These are phyloP conservation scores for Mesoclemmys tuberculata DNA, from an alignment of 2,113 vertebrate species.

Conservation along the genomic window DNA sequence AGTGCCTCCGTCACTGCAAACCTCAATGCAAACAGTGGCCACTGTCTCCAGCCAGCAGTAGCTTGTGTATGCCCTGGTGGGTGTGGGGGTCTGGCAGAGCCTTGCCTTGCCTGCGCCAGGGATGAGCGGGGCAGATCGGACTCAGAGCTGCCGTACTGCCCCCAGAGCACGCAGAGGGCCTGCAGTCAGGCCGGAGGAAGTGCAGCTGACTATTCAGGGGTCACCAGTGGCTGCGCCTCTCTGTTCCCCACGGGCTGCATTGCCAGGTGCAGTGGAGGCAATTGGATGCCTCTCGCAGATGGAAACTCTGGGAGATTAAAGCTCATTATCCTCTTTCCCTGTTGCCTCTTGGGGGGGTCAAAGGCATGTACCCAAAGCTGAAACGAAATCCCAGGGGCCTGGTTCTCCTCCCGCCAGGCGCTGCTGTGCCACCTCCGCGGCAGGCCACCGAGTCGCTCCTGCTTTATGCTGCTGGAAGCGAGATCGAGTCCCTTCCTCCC, in stretches of 20 bases:
- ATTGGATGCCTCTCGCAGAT: not conserved
- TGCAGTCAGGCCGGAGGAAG: not conserved
- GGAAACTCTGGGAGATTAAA: not conserved
- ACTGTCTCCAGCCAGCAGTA: not conserved
- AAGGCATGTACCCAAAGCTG: not conserved
- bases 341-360: not conserved
- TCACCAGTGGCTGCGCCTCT: not conserved
- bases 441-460: fast-evolving
- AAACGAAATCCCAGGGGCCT: not conserved
- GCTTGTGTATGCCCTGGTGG: not conserved
- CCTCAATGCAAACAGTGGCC: not conserved
- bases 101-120: not conserved
- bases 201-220: not conserved
- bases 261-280: not conserved
- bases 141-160: not conserved
- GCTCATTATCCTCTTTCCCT: not conserved
- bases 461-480: fast-evolving
- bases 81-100: not conserved
- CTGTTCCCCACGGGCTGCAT: not conserved
- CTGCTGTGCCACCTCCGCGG: fast-evolving
- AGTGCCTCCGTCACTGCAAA: not conserved
- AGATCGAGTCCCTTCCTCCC: not conserved
- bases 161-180: fast-evolving
- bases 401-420: not conserved
- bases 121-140: not conserved